Percentiles rank a stretch among this genome's conserved stretches.
phyloP scores from a whole-genome alignment of 2,888 invertebrate species.

The Lamproptera curius region DNA sequence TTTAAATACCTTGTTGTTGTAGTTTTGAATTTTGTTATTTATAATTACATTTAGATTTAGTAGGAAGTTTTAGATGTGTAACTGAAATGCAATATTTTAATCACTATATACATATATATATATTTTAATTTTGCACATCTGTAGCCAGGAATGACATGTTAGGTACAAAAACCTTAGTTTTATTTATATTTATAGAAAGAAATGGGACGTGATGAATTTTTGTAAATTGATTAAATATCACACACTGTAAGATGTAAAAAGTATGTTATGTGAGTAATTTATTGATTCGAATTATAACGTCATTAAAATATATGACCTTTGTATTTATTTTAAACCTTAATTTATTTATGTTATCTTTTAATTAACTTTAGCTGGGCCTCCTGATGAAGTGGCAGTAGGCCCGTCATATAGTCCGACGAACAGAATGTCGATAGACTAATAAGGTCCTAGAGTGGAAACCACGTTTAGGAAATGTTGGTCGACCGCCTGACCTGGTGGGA shows the following conservation, averaged over 20 bases:
- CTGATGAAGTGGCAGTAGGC: too few species aligned
- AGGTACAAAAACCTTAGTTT: conserved; percentile 69
- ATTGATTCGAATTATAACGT: conserved; percentile 76
- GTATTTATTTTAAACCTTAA: too few species aligned
- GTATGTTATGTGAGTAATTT: conserved; percentile 74
- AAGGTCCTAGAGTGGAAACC: too few species aligned
- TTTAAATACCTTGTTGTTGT: too few species aligned
- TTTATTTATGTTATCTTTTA: too few species aligned
- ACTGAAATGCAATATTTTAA: neutral
- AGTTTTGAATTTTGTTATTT: neutral
- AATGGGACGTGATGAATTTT: conserved; percentile 54
- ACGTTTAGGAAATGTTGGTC: too few species aligned
- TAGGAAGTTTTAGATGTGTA: neutral
- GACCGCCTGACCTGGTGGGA: too few species aligned
- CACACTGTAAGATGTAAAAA: conserved; percentile 67
- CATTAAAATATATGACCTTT: conserved; percentile 59
- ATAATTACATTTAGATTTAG: neutral
- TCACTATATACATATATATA: neutral
- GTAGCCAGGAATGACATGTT: conserved; percentile 44
- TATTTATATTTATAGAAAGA: conserved; percentile 53
- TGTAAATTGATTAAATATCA: conserved; percentile 70
- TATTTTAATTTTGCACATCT: conserved; percentile 26
- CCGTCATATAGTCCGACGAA: too few species aligned
- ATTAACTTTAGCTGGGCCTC: too few species aligned
- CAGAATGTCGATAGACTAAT: too few species aligned